These are phyloP conservation scores for Percina caprodes DNA, from an alignment of 2,113 vertebrate genomes.

Conservation along the genomic window DNA sequence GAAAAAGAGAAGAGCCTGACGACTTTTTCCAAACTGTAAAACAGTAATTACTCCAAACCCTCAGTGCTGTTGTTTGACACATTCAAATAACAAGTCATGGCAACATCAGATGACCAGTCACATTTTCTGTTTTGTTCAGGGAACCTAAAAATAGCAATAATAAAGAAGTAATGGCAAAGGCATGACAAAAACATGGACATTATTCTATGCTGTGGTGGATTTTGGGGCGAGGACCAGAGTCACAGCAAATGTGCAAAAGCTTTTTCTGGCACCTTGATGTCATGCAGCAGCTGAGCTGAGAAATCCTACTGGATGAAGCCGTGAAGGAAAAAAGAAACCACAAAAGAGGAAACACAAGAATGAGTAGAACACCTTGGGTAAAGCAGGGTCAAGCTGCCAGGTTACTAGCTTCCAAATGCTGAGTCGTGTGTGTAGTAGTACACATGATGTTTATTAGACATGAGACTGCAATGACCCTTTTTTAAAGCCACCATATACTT, in stretches of 20 bases:
- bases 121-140: conserved; percentile 63
- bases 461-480: conserved; percentile 8
- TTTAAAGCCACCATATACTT: conserved; percentile 16
- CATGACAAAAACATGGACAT: conserved; percentile 73
- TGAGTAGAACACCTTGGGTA: conserved; percentile 48
- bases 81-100: conserved; percentile 62
- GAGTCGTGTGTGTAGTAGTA: conserved; percentile 1
- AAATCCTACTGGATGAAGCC: conserved; percentile 70
- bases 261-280: conserved; percentile 79
- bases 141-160: conserved; percentile 68
- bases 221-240: conserved; percentile 59
- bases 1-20: conserved; percentile 32
- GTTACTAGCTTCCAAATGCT: conserved; percentile 32
- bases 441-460: conserved; percentile 12
- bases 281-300: conserved; percentile 65
- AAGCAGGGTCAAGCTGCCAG: conserved; percentile 14
- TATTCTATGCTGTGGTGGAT: conserved; percentile 70
- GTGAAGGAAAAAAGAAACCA: conserved; percentile 70
- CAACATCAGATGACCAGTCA: conserved; percentile 69
- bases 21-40: conserved; percentile 60
- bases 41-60: conserved; percentile 73
- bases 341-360: conserved; percentile 64
- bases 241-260: conserved; percentile 48
- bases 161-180: conserved; percentile 60
- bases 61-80: conserved; percentile 58